Percentiles rank a stretch among this genome's conserved stretches.
Conservation (phyloP, 2,113 vertebrate species). For the Nerophis ophidion region DNA sequence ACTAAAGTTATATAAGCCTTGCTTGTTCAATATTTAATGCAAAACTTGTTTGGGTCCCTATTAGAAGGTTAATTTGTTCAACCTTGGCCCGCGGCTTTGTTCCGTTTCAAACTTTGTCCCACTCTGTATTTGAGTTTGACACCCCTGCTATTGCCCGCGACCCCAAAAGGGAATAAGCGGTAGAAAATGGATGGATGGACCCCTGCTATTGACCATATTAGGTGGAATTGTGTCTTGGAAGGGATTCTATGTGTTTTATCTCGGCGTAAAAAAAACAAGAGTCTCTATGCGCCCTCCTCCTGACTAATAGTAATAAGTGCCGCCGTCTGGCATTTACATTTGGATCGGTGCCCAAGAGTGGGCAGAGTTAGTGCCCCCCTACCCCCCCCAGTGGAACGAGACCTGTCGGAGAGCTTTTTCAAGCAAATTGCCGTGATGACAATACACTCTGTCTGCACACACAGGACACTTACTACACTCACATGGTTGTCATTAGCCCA, state of each 20-base stretch:
- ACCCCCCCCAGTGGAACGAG: slow-evolving; percentile 15
- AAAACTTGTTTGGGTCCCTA: too few relatives aligned
- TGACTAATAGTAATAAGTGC: slow-evolving; percentile 9
- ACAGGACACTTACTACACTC: slow-evolving; percentile 28
- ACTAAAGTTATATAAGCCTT: too few relatives aligned
- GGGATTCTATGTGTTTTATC: background rate
- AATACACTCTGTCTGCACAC: slow-evolving; percentile 39
- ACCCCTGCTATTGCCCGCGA: too few relatives aligned
- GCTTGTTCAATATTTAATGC: too few relatives aligned
- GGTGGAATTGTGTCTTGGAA: too few relatives aligned
- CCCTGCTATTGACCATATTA: too few relatives aligned
- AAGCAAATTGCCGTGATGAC: slow-evolving; percentile 52
- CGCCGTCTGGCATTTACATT: slow-evolving; percentile 21
- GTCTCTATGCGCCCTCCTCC: background rate
- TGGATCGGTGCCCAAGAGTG: slow-evolving; percentile 31
- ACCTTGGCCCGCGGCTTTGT: too few relatives aligned
- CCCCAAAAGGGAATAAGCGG: too few relatives aligned
- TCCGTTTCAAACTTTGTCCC: too few relatives aligned
- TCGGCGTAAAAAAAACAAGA: background rate
- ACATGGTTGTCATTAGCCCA: slow-evolving; percentile 53
- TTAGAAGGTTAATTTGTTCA: too few relatives aligned
- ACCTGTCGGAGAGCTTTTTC: slow-evolving; percentile 45
- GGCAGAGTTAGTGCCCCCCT: slow-evolving; percentile 14
- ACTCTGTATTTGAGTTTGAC: too few relatives aligned
- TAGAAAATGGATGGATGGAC: too few relatives aligned